Percentiles rank a stretch among this genome's conserved stretches.
These are phyloP conservation scores for Acipenser oxyrinchus DNA, from an alignment of 2,797 vertebrate species.

Conservation along the genomic window DNA sequence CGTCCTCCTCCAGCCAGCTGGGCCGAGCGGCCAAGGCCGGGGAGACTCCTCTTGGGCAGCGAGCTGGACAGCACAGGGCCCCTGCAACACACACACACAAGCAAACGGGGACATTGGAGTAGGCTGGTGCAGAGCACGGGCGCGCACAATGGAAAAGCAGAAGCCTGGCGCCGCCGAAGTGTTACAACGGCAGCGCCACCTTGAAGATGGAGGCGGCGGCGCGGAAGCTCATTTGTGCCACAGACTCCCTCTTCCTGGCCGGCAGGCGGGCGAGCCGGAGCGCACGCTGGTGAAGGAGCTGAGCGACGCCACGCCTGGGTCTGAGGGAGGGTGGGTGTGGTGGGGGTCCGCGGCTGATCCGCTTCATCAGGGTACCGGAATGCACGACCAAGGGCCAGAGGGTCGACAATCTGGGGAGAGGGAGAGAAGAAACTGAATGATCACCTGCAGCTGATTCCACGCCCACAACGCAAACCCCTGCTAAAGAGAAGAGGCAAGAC, in stretches of 20 bases:
- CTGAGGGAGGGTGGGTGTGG: constrained; percentile 55
- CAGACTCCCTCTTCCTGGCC: constrained; percentile 80
- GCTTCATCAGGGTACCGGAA: constrained; percentile 78
- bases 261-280: constrained; percentile 64
- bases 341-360: constrained; percentile 68
- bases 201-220: constrained; percentile 79
- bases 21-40: constrained; percentile 69
- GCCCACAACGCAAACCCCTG: neutral
- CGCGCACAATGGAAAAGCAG: neutral
- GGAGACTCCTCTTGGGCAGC: constrained; percentile 49
- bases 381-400: constrained; percentile 79
- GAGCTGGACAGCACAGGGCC: constrained; percentile 66
- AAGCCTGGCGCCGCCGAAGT: no score
- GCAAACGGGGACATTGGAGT: constrained; percentile 11
- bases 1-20: constrained; percentile 86
- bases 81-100: constrained; percentile 46
- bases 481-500: neutral
- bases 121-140: neutral
- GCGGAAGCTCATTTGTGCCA: constrained; percentile 90
- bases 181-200: constrained; percentile 40
- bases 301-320: constrained; percentile 76
- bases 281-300: constrained; percentile 80
- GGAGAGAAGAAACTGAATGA: neutral
- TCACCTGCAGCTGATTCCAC: neutral
- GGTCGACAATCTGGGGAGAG: constrained; percentile 77